phyloP scores from a whole-genome alignment of 2,888 invertebrate genomes.

The Drosophila subsilvestris region DNA sequence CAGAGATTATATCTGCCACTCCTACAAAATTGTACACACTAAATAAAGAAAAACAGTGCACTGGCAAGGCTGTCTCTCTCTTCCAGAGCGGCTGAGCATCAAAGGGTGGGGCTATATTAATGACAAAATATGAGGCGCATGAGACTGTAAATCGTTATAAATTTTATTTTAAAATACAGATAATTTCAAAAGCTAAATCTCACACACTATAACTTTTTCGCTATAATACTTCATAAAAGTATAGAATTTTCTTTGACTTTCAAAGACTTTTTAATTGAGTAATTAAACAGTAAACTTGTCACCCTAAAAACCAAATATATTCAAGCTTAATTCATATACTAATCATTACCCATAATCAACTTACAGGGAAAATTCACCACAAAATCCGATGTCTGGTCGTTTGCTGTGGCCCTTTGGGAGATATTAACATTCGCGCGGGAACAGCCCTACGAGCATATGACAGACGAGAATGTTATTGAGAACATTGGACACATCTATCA shows the following conservation, averaged over 20 bases:
- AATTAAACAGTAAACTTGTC: background rate
- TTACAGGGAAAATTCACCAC: constrained; percentile 91
- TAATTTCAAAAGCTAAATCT: too few species aligned
- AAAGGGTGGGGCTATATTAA: background rate
- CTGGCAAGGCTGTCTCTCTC: too few species aligned
- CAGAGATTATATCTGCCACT: too few species aligned
- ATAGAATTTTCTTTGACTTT: background rate
- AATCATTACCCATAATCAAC: background rate
- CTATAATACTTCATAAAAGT: too few species aligned
- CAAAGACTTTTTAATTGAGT: background rate
- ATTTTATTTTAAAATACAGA: too few species aligned
- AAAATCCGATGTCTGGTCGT: constrained; percentile 95
- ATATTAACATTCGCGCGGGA: constrained; percentile 92
- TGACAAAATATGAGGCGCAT: too few species aligned
- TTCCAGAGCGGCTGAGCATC: too few species aligned
- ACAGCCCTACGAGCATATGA: constrained; percentile 91
- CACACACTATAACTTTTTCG: too few species aligned
- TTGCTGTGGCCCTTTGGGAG: constrained; percentile 95
- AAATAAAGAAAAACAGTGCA: too few species aligned
- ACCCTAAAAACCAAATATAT: background rate
- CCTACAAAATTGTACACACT: too few species aligned
- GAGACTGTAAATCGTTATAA: too few species aligned
- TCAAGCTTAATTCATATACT: too few species aligned
- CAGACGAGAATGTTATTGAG: constrained; percentile 92
- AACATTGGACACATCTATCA: constrained; percentile 92